Percentiles rank a stretch among this genome's conserved stretches.
Conservation (phyloP, 1,140 invertebrate genomes). For the Oedothorax gibbosus region DNA sequence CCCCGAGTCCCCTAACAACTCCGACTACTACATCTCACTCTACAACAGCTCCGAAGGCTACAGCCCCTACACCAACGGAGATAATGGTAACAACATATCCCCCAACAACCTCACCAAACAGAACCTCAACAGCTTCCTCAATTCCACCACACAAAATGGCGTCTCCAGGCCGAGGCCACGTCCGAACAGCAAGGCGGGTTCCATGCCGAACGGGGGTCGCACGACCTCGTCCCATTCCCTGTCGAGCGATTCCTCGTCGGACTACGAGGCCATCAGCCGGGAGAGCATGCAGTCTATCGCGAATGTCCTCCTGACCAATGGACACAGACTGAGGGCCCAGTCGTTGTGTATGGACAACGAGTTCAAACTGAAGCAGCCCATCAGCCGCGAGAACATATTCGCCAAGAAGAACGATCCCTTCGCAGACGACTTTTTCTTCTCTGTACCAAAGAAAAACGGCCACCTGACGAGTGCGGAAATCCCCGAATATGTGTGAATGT, state of each 20-base stretch:
- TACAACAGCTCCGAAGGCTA: conserved; percentile 30
- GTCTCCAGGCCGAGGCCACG: conserved; percentile 46
- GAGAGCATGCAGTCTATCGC: conserved; percentile 54
- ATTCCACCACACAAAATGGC: conserved; percentile 14
- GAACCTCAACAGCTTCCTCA: conserved; percentile 34
- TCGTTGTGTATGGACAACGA: conserved; percentile 39
- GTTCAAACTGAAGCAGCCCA: conserved; percentile 10
- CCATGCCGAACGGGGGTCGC: conserved; percentile 30
- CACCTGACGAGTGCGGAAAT: conserved; percentile 48
- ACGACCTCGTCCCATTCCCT: conserved; percentile 35
- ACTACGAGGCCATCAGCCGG: conserved; percentile 45
- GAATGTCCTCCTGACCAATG: conserved; percentile 43
- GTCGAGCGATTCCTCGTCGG: conserved; percentile 42
- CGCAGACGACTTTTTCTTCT: conserved; percentile 61
- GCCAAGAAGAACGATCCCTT: conserved; percentile 61
- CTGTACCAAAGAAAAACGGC: conserved; percentile 55
- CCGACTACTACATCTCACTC: conserved; percentile 36
- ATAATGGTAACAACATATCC: conserved; percentile 19
- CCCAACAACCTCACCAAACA: conserved; percentile 26
- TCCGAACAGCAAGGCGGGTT: conserved; percentile 23
- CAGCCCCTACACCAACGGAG: conserved; percentile 27
- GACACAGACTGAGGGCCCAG: conserved; percentile 34
- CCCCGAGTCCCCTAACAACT: conserved; percentile 35
- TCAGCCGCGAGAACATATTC: conserved; percentile 59
- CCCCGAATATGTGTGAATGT: conserved; percentile 49